Base-by-base conservation (phyloP, 1,140 invertebrate genomes). In the Holcopasites calliopsidis region DNA sequence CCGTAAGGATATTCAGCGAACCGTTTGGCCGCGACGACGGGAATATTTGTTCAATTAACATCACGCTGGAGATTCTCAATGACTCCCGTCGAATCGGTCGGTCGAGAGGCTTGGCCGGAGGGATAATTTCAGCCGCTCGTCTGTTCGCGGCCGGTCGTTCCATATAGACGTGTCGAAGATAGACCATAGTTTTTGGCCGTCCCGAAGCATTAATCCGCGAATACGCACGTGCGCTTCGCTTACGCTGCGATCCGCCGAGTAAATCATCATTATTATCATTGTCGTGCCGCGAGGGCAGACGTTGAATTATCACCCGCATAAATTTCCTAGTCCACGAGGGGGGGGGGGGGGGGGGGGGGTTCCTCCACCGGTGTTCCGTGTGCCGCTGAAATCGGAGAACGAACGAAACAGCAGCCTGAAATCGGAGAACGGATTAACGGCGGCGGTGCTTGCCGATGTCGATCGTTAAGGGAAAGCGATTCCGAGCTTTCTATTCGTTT, bases 121-220 rank as follows among this genome's bases (percentile, higher is more conserved):
- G 49, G 50, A 66, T 74, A 66, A 74, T 66, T 74, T 74, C 49
- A 65, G 71, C 21, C 35, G 35, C 28, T 26, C 35, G 71, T 74
- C 40, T 11, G n/a, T 40, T 47, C 26, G 28, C 61, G n/a, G 40
- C 49, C 50, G 61, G 47, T 55, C 60, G 44, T 64, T 72, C 70
- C 70, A 54, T 65, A 61, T 44, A 66, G 71, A 74, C 71, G 62
- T 74, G 71, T 74, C 71, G 71, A 74, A 74, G 71, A 74, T 74
- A 74, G 71, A 74, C n/a, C 71, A 74, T 68, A 66, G 62, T 66
- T 74, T n/a, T 74, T 74, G 71, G 71, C 71, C 71, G 62, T 68
- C 62, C 38, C 38, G 71, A 66, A 35, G 71, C 62, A 74, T 74
- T 74, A 74, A 74, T 74, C 38, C 60, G 28, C 47, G 61, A 68